Base-by-base conservation (phyloP, 2,113 vertebrate genomes). In the Dolichotis patagonum region DNA sequence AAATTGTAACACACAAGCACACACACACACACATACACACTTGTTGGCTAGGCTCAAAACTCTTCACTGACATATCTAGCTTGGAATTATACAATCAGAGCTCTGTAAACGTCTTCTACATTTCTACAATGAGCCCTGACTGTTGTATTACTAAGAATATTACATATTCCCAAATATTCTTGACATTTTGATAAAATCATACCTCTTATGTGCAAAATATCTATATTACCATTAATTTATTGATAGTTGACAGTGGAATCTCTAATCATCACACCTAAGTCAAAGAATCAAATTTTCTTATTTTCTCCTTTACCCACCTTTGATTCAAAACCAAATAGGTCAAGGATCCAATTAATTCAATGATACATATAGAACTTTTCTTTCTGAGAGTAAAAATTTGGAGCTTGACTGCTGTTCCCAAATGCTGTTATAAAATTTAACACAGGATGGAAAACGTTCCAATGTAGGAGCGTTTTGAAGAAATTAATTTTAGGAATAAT, bases 321-420 rank as follows among this genome's bases (percentile, higher is more conserved):
- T 85, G n/a, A 81, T 88, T 77, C 63, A 96, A 88, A 10, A 71
- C 12, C 71, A 91, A 20, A 49, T 90, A 60, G 91, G 65, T 43
- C 17, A 91, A 96, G 10, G 19, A 56, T 49, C 43, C 89, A 95
- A 83, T 96, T 69, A 93, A 91, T 91, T 46, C 73, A 86, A 91
- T 78, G 80, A 80, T 32, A 12, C 80, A 60, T 65, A 22, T 60
- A 11, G 80, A 35, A 73, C 4, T 63, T 96, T 71, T 75, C 32
- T 88, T 87, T 71, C 58, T 75, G 35, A 94, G 13, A 90, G n/a
- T 67, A 63, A 90, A 86, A 89, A 84, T 67, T 30, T 56, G 32
- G 43, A 96, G 4, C 32, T 54, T 83, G 35, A 46, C 46, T 75
- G 12, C 46, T 91, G 1, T 93, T 89, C 75, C 86, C 16, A 90